These are phyloP conservation scores for Cuniculus paca DNA, from an alignment of 2,797 vertebrate species.

Conservation along the genomic window DNA sequence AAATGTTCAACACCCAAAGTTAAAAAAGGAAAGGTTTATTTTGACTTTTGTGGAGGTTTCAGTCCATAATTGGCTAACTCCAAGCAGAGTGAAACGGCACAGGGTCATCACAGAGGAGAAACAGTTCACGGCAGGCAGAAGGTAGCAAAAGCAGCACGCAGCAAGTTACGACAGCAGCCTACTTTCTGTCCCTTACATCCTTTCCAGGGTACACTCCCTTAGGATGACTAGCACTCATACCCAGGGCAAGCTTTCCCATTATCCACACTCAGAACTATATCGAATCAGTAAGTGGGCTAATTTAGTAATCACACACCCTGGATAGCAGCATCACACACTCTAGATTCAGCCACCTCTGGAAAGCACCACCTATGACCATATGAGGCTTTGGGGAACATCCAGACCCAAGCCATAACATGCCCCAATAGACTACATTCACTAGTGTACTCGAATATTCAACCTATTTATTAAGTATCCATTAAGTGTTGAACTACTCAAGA, in stretches of 20 bases:
- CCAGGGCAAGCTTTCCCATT: not conserved
- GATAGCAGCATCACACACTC: not conserved
- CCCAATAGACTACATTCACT: not conserved
- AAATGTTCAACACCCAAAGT: not conserved
- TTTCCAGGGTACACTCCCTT: not conserved
- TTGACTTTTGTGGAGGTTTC: not conserved
- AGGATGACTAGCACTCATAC: not conserved
- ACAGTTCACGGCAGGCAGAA: not conserved
- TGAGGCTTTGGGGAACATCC: not conserved
- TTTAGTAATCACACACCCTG: not conserved
- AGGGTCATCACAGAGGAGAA: not conserved
- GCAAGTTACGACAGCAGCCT: not conserved
- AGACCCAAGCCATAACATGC: not conserved
- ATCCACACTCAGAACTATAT: not conserved
- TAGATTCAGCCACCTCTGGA: not conserved
- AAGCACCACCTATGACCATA: not conserved
- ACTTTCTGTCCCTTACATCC: not conserved
- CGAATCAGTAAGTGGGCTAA: not conserved
- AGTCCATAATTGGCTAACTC: not conserved
- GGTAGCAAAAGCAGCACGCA: too few species aligned
- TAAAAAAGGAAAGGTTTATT: not conserved
- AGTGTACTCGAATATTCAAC: not conserved
- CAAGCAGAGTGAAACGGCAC: not conserved
- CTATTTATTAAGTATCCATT: not conserved
- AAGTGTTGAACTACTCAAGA: not conserved